Conservation (phyloP, 2,113 vertebrate genomes). For the Thymallus thymallus region DNA sequence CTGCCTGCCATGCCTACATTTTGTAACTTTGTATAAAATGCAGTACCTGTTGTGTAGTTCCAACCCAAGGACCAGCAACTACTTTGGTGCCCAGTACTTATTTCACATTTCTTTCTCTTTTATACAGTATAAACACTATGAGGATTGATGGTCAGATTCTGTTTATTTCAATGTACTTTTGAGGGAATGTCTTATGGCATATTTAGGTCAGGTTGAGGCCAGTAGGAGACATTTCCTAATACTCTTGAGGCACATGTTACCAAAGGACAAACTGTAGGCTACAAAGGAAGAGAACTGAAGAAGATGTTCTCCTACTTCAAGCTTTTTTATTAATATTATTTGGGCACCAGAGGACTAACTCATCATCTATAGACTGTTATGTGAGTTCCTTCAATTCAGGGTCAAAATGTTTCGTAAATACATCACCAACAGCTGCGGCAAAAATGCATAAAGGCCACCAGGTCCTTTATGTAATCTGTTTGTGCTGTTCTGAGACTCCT, state of each 20-base stretch:
- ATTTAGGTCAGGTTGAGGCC: constrained; percentile 47
- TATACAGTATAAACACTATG: not conserved
- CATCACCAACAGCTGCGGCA: not conserved
- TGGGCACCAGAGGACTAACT: not conserved
- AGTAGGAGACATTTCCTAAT: constrained; percentile 26
- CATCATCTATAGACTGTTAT: not conserved
- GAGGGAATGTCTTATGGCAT: no score
- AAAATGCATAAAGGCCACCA: not conserved
- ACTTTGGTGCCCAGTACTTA: no score
- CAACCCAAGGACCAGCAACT: no score
- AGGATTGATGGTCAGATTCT: constrained; percentile 29
- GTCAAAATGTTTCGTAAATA: not conserved
- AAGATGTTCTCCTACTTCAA: not conserved
- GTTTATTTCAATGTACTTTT: no score
- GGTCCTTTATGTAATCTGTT: no score
- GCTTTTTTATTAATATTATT: not conserved
- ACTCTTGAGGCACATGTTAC: constrained; percentile 10
- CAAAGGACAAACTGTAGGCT: constrained; percentile 9
- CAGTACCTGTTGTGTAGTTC: no score
- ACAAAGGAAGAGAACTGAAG: not conserved
- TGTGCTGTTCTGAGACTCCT: not conserved
- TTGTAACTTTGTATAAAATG: no score
- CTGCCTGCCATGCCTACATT: not conserved
- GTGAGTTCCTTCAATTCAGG: not conserved
- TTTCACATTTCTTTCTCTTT: no score